phyloP scores from a whole-genome alignment of 2,797 vertebrate genomes.

The Trachurus trachurus region DNA sequence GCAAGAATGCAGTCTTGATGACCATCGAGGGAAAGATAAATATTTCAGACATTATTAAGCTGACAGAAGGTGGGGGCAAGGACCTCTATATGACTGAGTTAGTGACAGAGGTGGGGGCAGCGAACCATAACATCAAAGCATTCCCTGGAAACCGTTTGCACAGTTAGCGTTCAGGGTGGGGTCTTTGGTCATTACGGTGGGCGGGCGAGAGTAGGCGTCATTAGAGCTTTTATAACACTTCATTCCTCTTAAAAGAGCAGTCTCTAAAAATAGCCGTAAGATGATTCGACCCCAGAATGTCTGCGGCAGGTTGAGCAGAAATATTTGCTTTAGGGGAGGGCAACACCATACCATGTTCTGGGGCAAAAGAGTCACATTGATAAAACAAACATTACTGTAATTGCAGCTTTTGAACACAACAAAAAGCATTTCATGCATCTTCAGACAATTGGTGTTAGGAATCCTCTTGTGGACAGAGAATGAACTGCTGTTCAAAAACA shows the following conservation, averaged over 20 bases:
- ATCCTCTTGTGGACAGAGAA: conserved; percentile 46
- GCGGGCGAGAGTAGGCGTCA: conserved; percentile 49
- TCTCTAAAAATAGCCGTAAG: conserved; percentile 61
- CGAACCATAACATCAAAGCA: conserved; percentile 72
- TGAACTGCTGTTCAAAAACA: conserved; percentile 23
- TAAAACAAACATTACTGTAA: conserved; percentile 25
- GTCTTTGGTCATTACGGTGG: conserved; percentile 58
- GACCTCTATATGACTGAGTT: conserved; percentile 42
- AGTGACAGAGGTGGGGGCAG: not conserved
- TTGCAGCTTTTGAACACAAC: conserved; percentile 23
- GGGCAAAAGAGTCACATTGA: conserved; percentile 16
- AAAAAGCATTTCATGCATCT: not conserved
- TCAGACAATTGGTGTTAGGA: conserved; percentile 33
- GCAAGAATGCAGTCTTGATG: conserved; percentile 66
- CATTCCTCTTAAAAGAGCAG: conserved; percentile 61
- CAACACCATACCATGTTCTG: conserved; percentile 25
- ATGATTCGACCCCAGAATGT: conserved; percentile 23
- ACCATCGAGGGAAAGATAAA: conserved; percentile 74
- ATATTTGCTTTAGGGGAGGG: conserved; percentile 51
- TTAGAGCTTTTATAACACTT: conserved; percentile 57
- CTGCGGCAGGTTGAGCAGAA: conserved; percentile 20
- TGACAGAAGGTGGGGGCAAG: conserved; percentile 41
- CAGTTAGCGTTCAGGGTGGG: conserved; percentile 64
- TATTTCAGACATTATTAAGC: conserved; percentile 67
- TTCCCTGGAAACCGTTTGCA: conserved; percentile 58